Percentiles rank a stretch among this genome's conserved stretches.
phyloP scores from a whole-genome alignment of 1,140 invertebrate species.

The Achatina immaculata region DNA sequence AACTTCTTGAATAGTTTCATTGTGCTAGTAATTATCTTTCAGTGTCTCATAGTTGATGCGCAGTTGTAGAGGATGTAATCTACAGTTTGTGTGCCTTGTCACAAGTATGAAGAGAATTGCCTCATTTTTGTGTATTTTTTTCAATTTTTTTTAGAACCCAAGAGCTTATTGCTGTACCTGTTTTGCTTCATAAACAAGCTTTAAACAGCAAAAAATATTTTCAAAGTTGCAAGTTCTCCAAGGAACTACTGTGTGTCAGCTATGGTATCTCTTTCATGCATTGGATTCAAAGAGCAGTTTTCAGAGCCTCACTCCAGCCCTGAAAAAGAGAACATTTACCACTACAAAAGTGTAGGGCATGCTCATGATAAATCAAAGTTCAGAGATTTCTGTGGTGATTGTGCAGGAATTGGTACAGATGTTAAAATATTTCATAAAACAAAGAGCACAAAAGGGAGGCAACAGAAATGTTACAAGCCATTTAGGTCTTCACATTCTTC shows the following conservation, averaged over 20 bases:
- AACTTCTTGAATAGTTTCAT: too few relatives aligned
- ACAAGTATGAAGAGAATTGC: too few relatives aligned
- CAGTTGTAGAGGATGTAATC: too few relatives aligned
- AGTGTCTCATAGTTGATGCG: too few relatives aligned
- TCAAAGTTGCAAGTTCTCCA: too few relatives aligned
- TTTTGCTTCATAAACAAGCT: too few relatives aligned
- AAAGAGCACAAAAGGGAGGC: conserved; percentile 17
- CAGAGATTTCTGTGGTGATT: conserved; percentile 23
- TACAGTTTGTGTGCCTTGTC: too few relatives aligned
- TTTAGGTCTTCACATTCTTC: conserved; percentile 10
- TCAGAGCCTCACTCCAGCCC: neutral
- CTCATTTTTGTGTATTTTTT: too few relatives aligned
- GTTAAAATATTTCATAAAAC: neutral
- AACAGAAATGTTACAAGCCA: conserved; percentile 25
- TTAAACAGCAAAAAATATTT: too few relatives aligned
- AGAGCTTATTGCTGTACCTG: neutral
- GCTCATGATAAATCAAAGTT: neutral
- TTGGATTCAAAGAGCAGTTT: conserved; percentile 14
- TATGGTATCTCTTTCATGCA: conserved; percentile 1
- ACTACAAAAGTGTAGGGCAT: neutral
- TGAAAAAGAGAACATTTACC: neutral
- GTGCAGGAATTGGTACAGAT: neutral
- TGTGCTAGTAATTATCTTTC: too few relatives aligned
- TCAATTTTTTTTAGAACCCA: neutral
- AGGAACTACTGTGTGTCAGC: neutral